phyloP scores from a whole-genome alignment of 2,113 vertebrate genomes.

The Nerophis ophidion region DNA sequence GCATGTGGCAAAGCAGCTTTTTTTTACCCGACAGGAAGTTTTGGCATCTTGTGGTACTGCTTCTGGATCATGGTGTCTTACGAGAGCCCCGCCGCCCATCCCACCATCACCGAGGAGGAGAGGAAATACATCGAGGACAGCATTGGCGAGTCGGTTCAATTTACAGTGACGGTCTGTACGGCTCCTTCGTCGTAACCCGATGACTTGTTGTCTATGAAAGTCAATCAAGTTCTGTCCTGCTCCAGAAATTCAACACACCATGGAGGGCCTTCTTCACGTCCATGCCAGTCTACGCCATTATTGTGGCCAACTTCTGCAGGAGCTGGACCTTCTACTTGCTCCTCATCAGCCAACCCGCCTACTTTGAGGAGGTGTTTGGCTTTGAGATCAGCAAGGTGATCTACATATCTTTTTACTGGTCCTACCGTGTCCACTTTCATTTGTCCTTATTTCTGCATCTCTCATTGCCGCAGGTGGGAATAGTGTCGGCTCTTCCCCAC shows the following conservation, averaged over 20 bases:
- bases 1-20: background rate
- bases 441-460: background rate
- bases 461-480: conserved; percentile 68
- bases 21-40: conserved; percentile 72
- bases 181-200: background rate
- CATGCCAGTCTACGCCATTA: conserved; percentile 91
- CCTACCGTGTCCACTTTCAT: too few species aligned
- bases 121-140: conserved; percentile 94
- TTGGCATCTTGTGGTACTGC: conserved; percentile 94
- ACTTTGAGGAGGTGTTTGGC: conserved; percentile 89
- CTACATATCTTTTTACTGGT: too few species aligned
- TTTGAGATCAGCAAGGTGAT: conserved; percentile 90
- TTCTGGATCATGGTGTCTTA: conserved; percentile 98
- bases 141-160: conserved; percentile 86
- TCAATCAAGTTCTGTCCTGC: background rate
- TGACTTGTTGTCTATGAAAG: background rate
- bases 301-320: conserved; percentile 89
- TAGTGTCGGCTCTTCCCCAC: conserved; percentile 84
- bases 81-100: conserved; percentile 92
- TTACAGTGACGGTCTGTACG: conserved; percentile 60
- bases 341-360: conserved; percentile 88
- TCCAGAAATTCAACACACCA: conserved; percentile 85
- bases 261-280: conserved; percentile 87
- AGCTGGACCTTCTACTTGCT: conserved; percentile 92
- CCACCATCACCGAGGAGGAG: conserved; percentile 93